Evolutionary conservation across 2,113 vertebrate genomes (phyloP).

Genomic region (Hystrix brachyura): DNA sequence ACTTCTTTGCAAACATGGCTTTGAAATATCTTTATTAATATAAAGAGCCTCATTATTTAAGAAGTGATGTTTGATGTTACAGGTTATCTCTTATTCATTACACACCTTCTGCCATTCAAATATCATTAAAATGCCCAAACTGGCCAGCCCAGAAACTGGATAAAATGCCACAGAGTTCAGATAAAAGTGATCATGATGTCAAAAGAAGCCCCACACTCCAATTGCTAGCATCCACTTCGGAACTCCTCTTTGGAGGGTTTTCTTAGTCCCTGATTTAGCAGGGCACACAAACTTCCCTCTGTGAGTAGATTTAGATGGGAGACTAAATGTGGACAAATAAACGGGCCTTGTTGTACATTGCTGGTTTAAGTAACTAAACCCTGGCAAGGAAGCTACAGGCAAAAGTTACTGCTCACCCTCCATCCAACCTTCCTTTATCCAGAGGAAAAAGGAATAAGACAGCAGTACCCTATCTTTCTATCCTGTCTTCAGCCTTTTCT

Average conservation of each 20-base stretch:
- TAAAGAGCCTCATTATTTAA: not conserved
- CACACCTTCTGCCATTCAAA: not conserved
- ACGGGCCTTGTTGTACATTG: not conserved
- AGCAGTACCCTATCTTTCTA: not conserved
- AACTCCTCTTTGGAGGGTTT: not conserved
- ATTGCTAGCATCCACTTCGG: not conserved
- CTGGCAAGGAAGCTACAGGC: not conserved
- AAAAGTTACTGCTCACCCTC: not conserved
- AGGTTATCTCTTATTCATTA: not conserved
- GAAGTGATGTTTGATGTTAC: not conserved
- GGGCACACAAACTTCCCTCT: not conserved
- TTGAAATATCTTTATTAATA: not conserved
- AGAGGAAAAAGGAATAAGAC: not conserved
- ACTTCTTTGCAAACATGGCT: not conserved
- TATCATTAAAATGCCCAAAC: not conserved
- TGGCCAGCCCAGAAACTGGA: not conserved
- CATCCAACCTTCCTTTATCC: not conserved
- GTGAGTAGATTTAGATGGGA: not conserved
- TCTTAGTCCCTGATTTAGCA: not conserved
- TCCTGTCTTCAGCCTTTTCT: not conserved
- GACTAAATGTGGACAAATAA: not conserved
- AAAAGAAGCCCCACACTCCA: not conserved
- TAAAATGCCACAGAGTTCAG: not conserved
- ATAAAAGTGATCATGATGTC: not conserved
- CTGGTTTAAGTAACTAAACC: not conserved